These are phyloP conservation scores for Indicator indicator DNA, from an alignment of 2,113 vertebrate genomes.

Conservation along the genomic window DNA sequence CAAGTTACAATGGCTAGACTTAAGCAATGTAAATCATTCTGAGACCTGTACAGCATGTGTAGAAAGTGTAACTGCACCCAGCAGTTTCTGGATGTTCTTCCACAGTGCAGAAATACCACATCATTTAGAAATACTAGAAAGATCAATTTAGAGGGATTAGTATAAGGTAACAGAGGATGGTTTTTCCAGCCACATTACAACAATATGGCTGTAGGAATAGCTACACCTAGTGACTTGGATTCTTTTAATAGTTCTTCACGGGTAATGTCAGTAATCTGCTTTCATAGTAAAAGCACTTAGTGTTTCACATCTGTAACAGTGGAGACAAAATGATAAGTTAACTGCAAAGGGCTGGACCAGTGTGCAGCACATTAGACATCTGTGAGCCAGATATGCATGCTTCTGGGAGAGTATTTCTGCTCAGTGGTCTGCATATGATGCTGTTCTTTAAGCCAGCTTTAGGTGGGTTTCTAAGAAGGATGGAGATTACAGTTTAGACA, in stretches of 20 bases:
- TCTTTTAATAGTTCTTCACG: neutral
- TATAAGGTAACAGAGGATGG: neutral
- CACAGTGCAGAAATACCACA: neutral
- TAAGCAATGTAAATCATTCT: neutral
- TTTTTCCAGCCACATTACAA: neutral
- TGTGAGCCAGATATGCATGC: slow-evolving; percentile 1
- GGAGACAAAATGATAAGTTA: neutral
- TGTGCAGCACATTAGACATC: neutral
- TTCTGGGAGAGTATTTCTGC: neutral
- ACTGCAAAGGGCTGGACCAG: neutral
- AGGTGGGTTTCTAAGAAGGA: neutral
- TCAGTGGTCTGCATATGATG: neutral
- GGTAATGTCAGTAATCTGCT: neutral
- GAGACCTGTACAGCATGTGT: neutral
- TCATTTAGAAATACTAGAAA: neutral
- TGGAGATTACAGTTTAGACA: neutral
- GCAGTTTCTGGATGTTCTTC: neutral
- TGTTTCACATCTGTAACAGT: neutral
- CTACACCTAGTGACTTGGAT: neutral
- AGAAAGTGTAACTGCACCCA: neutral
- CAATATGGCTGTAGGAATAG: neutral
- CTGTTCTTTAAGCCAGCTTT: neutral
- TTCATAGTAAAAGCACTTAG: neutral
- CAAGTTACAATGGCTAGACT: neutral
- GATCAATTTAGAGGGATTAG: neutral